A percentile compares a stretch with the other conserved stretches of the same genome.
Evolutionary conservation across 1,140 invertebrate species (phyloP).

Genomic region (Diabrotica virgifera): DNA sequence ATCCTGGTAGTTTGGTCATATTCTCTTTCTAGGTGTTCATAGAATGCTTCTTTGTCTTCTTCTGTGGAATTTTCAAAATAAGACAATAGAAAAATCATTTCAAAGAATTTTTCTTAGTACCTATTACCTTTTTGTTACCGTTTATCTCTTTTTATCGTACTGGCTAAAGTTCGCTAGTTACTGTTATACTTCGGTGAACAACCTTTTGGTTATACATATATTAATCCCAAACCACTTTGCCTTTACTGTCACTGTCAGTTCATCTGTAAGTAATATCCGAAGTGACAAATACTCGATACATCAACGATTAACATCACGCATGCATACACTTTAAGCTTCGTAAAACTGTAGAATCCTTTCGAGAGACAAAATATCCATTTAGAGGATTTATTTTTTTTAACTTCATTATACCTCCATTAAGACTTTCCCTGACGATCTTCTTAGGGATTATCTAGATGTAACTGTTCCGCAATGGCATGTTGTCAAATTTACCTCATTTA

Average conservation of each 20-base stretch:
- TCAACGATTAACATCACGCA: neutral
- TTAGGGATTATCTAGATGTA: slow-evolving; percentile 22
- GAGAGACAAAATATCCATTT: slow-evolving; percentile 10
- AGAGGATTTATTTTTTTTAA: slow-evolving; percentile 6
- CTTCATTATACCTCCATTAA: slow-evolving; percentile 5
- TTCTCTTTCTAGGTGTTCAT: too few relatives aligned
- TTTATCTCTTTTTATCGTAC: too few relatives aligned
- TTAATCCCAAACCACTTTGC: too few relatives aligned
- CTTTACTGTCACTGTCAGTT: neutral
- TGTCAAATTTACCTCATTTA: slow-evolving; percentile 20
- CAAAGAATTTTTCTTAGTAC: too few relatives aligned
- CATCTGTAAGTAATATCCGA: neutral
- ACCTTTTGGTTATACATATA: too few relatives aligned
- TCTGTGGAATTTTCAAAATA: too few relatives aligned
- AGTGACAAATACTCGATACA: neutral
- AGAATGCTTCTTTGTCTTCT: too few relatives aligned
- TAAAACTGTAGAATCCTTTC: slow-evolving; percentile 5
- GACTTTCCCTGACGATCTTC: slow-evolving; percentile 14
- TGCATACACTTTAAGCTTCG: neutral
- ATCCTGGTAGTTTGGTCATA: too few relatives aligned
- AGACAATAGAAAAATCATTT: too few relatives aligned
- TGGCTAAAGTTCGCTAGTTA: too few relatives aligned
- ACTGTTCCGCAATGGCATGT: slow-evolving; percentile 19
- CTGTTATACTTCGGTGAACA: too few relatives aligned
- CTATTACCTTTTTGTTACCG: too few relatives aligned